Evolutionary conservation across 1,140 invertebrate genomes (phyloP).

Genomic region (Drosophila persimilis): DNA sequence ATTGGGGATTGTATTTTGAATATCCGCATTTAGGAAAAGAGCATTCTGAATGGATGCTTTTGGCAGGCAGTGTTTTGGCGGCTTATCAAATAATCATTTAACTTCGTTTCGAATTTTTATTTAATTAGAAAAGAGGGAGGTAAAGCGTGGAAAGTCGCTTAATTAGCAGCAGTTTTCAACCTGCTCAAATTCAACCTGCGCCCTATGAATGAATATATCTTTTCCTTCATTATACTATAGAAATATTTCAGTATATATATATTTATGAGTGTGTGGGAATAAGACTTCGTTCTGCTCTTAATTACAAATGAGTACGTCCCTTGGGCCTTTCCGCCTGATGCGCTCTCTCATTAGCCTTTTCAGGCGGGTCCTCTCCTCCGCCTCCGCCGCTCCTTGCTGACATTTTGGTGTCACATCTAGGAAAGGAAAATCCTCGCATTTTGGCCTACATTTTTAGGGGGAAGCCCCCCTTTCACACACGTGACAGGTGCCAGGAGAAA

Average conservation of each 20-base stretch:
- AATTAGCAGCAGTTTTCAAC: constrained; percentile 30
- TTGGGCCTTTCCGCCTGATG: constrained; percentile 69
- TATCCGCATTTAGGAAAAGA: constrained; percentile 48
- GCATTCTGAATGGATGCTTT: constrained; percentile 19
- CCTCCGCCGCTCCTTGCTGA: constrained; percentile 52
- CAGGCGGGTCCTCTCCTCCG: constrained; percentile 38
- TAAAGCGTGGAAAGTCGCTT: constrained; percentile 18
- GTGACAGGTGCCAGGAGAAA: background rate
- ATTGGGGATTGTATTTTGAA: constrained; percentile 37
- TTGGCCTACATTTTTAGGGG: constrained; percentile 33
- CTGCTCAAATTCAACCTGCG: constrained; percentile 24
- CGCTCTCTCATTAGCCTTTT: constrained; percentile 74
- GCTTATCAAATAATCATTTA: constrained; percentile 50
- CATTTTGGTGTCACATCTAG: constrained; percentile 69
- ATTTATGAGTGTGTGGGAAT: constrained; percentile 22
- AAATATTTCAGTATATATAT: background rate
- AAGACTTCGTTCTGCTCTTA: constrained; percentile 52
- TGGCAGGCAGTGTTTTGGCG: constrained; percentile 29
- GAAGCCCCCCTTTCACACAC: background rate
- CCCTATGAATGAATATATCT: constrained; percentile 22
- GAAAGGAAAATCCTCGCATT: constrained; percentile 33
- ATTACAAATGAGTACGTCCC: constrained; percentile 63
- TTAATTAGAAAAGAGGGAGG: constrained; percentile 33
- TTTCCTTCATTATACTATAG: background rate
- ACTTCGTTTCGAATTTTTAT: constrained; percentile 17